Evolutionary conservation across 2,113 vertebrate species (phyloP).

Genomic region (Ascaphus truei): DNA sequence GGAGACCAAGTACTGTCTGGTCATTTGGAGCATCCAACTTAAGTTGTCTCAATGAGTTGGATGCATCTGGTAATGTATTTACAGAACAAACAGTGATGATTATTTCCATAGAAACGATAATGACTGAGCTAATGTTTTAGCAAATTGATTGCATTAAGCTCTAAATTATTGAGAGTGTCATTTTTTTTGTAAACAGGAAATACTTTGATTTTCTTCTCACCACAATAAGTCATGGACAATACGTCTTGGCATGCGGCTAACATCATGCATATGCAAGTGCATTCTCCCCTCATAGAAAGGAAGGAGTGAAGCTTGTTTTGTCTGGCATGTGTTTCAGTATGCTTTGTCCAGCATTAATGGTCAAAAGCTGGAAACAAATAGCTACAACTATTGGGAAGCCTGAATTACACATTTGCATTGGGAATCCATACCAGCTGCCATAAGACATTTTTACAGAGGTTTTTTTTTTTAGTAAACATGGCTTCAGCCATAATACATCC

Average conservation of each 20-base stretch:
- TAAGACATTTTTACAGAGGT: too few species aligned
- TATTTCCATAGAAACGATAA: constrained; percentile 4
- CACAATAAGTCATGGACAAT: constrained; percentile 13
- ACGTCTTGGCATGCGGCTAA: constrained; percentile 19
- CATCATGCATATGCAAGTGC: background rate
- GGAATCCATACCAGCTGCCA: too few species aligned
- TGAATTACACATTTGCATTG: too few species aligned
- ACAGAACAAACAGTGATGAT: background rate
- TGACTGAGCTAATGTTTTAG: background rate
- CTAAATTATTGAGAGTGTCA: background rate
- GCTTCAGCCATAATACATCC: too few species aligned
- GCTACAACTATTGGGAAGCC: too few species aligned
- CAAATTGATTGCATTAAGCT: background rate
- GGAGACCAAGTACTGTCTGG: too few species aligned
- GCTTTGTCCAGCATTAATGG: too few species aligned
- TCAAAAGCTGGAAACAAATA: too few species aligned
- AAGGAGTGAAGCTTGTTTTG: constrained; percentile 39
- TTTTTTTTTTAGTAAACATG: too few species aligned
- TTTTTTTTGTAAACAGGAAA: constrained; percentile 24
- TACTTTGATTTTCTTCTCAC: constrained; percentile 27
- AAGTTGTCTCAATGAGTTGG: background rate
- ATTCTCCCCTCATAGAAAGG: background rate
- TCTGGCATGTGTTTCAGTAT: constrained; percentile 31
- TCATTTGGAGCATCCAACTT: background rate
- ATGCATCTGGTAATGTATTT: background rate